These are phyloP conservation scores for Sebastes glaucus DNA, from an alignment of 2,797 vertebrate species.

Conservation along the genomic window DNA sequence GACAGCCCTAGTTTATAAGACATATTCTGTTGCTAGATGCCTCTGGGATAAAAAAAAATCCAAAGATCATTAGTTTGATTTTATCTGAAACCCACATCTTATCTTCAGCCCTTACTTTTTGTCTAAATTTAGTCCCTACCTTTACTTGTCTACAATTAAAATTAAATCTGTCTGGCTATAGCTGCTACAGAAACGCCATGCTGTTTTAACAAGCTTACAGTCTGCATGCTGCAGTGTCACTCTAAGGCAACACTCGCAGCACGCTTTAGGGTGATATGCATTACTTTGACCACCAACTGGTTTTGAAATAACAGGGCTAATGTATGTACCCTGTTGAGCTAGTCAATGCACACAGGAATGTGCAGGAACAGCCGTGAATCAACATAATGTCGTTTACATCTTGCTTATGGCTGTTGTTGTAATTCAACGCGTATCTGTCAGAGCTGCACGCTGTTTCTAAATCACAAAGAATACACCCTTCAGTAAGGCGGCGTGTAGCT, in stretches of 20 bases:
- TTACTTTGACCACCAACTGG: conserved; percentile 47
- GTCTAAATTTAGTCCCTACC: background rate
- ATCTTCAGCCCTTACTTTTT: background rate
- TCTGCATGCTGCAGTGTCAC: conserved; percentile 3
- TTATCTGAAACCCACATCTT: background rate
- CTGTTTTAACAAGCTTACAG: conserved; percentile 24
- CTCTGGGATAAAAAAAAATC: background rate
- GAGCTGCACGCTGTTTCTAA: conserved; percentile 54
- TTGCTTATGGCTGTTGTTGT: conserved; percentile 64
- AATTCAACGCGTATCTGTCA: conserved; percentile 68
- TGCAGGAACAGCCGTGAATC: conserved; percentile 44
- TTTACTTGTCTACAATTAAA: background rate
- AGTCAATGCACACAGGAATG: conserved; percentile 8
- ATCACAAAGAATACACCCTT: conserved; percentile 61
- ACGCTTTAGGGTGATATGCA: conserved; percentile 16
- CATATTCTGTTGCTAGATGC: background rate
- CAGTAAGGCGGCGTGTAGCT: conserved; percentile 52
- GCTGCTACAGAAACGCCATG: background rate
- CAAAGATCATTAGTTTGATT: background rate
- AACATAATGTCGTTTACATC: conserved; percentile 54
- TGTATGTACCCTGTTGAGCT: conserved; percentile 30
- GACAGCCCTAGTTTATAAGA: background rate
- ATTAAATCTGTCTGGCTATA: background rate
- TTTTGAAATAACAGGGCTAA: conserved; percentile 45
- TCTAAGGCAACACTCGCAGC: conserved; percentile 12